Percentiles rank a stretch among this genome's conserved stretches.
phyloP scores from a whole-genome alignment of 2,797 vertebrate genomes.

The Phoeniculus purpureus region DNA sequence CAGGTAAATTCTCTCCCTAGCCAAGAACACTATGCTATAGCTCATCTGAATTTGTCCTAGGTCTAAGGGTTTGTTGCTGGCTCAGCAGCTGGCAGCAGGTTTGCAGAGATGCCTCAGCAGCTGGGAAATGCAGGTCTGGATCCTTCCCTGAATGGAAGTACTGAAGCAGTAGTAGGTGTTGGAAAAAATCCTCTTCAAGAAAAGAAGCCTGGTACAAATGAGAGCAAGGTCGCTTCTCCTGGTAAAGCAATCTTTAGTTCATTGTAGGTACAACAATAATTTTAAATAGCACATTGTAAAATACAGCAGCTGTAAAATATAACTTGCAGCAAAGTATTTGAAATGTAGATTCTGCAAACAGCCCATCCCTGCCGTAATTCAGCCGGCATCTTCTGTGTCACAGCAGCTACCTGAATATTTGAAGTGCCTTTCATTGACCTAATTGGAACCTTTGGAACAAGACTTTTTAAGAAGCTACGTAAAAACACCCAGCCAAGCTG shows the following conservation, averaged over 20 bases:
- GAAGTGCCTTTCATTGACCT: slow-evolving; percentile 41
- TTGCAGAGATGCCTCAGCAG: neutral
- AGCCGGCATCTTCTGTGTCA: neutral
- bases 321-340: neutral
- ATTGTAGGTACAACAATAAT: neutral
- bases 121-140: neutral
- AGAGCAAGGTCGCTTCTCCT: neutral
- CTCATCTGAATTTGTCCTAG: neutral
- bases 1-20: neutral
- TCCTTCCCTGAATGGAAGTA: neutral
- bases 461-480: neutral
- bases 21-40: neutral
- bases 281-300: neutral
- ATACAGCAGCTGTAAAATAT: neutral
- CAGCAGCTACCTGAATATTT: neutral
- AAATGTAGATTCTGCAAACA: neutral
- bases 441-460: neutral
- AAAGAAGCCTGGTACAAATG: neutral
- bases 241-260: neutral
- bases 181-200: neutral
- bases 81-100: neutral
- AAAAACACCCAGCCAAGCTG: neutral
- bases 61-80: neutral
- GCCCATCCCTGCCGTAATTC: neutral
- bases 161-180: neutral